A percentile compares a stretch with the other conserved stretches of the same genome.
These are phyloP conservation scores for Drosophila parabipectinata DNA, from an alignment of 1,140 invertebrate species.

Conservation along the genomic window DNA sequence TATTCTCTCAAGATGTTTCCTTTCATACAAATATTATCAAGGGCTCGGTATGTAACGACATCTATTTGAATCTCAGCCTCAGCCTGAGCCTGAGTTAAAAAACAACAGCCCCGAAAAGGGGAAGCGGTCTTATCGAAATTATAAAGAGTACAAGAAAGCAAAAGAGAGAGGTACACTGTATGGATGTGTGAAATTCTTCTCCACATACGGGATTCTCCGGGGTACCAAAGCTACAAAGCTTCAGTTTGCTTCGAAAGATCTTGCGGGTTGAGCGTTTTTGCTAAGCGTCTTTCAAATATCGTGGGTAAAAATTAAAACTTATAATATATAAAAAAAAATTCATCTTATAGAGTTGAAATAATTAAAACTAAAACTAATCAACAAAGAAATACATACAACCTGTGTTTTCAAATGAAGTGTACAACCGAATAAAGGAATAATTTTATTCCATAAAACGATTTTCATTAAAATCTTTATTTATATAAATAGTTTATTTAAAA, in stretches of 20 bases:
- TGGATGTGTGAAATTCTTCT: background rate
- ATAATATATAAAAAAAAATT: background rate
- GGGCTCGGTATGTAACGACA: conserved; percentile 15
- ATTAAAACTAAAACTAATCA: background rate
- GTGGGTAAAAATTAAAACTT: background rate
- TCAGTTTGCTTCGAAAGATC: conserved; percentile 8
- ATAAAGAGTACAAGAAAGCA: background rate
- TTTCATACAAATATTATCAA: conserved; percentile 13
- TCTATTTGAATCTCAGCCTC: background rate
- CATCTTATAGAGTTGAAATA: background rate
- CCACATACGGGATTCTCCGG: background rate
- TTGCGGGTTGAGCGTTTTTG: conserved; percentile 13
- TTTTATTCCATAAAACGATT: too few relatives aligned
- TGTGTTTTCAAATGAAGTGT: background rate
- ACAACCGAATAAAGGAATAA: too few relatives aligned
- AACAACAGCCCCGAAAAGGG: conserved; percentile 3
- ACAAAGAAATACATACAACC: background rate
- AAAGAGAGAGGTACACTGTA: background rate
- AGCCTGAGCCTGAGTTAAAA: conserved; percentile 19
- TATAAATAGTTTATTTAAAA: too few relatives aligned
- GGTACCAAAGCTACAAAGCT: conserved; percentile 21
- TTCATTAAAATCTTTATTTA: too few relatives aligned
- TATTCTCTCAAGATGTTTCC: conserved; percentile 5
- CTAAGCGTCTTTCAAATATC: background rate
- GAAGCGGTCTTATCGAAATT: conserved; percentile 13